A percentile compares a stretch with the other conserved stretches of the same genome.
Conservation (phyloP, 2,113 vertebrate species). For the Motacilla alba region DNA sequence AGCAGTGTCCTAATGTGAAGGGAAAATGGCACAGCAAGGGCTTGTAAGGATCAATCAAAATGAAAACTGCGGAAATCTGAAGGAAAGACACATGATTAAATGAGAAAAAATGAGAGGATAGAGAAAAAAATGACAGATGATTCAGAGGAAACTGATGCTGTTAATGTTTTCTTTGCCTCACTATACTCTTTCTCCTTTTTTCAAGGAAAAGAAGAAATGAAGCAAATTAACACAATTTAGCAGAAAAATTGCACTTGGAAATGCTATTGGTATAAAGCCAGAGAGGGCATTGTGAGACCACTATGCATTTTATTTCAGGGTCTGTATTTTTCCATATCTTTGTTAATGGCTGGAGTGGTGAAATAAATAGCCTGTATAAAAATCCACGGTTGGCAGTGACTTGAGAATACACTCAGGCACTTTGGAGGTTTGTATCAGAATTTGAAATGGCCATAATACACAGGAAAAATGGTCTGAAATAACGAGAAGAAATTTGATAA, state of each 20-base stretch:
- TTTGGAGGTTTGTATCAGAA: neutral
- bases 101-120: conserved; percentile 18
- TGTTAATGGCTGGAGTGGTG: neutral
- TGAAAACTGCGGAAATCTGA: neutral
- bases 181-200: neutral
- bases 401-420: neutral
- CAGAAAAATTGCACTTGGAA: neutral
- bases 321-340: neutral
- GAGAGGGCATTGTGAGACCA: neutral
- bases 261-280: neutral
- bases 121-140: neutral
- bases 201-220: neutral
- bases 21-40: neutral
- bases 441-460: neutral
- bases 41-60: conserved; percentile 21
- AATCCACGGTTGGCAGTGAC: neutral
- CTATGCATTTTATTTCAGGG: neutral
- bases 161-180: neutral
- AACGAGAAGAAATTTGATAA: neutral
- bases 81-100: conserved; percentile 32
- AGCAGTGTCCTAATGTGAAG: neutral
- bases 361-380: neutral
- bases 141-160: conserved; percentile 32
- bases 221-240: neutral
- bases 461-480: conserved; percentile 3